Evolutionary conservation across 1,140 invertebrate genomes (phyloP).

Genomic region (Aphelenchoides besseyi): DNA sequence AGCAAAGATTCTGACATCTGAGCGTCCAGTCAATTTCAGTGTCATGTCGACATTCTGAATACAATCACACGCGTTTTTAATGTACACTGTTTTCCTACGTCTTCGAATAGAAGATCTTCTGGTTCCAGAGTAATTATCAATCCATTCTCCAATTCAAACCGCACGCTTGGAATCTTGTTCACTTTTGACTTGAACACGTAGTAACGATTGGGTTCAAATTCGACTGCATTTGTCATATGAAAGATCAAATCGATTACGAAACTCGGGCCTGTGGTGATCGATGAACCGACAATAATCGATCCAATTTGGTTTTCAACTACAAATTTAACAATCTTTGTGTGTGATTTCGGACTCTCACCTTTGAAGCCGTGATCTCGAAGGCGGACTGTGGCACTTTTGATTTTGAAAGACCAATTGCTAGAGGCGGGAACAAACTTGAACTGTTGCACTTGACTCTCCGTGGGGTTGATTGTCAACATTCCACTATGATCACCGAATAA

Average conservation of each 20-base stretch:
- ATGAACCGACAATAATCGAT: not conserved
- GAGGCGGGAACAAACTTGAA: not conserved
- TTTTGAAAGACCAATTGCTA: not conserved
- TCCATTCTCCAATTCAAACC: not conserved
- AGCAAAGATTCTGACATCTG: conserved; percentile 6
- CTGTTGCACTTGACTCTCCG: not conserved
- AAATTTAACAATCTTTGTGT: not conserved
- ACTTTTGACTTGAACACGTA: not conserved
- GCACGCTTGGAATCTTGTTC: not conserved
- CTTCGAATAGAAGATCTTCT: not conserved
- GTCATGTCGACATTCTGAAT: not conserved
- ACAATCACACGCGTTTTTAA: not conserved
- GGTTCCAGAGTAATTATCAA: not conserved
- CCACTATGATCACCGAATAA: not conserved
- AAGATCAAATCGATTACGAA: conserved; percentile 3
- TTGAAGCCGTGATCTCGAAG: not conserved
- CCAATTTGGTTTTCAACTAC: not conserved
- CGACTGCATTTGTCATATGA: not conserved
- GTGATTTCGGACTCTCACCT: not conserved
- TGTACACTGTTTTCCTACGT: not conserved
- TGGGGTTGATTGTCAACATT: not conserved
- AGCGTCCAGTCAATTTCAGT: not conserved
- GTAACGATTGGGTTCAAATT: not conserved
- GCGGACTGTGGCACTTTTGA: not conserved
- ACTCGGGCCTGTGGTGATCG: not conserved